Percentiles rank a stretch among this genome's conserved stretches.
Conservation (phyloP, 2,888 invertebrate species). For the Philopedon plagiatum region DNA sequence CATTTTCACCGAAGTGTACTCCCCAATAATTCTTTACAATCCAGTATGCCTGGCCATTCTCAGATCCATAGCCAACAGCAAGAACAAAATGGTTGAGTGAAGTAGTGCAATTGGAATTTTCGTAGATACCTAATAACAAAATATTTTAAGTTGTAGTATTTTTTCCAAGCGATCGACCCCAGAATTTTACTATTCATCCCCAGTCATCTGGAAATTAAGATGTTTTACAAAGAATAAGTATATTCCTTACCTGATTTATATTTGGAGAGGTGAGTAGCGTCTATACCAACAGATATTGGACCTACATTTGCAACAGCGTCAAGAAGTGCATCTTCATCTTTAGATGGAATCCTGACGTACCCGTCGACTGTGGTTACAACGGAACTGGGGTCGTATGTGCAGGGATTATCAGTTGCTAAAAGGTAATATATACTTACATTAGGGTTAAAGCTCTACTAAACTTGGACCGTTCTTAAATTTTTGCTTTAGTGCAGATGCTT, state of each 20-base stretch:
- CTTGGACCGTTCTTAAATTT: too few species aligned
- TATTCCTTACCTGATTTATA: conserved; percentile 34
- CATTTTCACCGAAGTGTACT: not conserved
- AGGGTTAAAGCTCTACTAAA: too few species aligned
- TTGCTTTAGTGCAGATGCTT: too few species aligned
- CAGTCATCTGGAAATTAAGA: too few species aligned
- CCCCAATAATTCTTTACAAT: conserved; percentile 25
- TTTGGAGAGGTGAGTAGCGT: conserved; percentile 23
- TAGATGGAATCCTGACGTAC: not conserved
- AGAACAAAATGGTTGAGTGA: not conserved
- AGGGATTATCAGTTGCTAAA: conserved; percentile 16
- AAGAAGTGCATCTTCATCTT: conserved; percentile 33
- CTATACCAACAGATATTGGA: conserved; percentile 45
- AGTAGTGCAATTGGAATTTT: not conserved
- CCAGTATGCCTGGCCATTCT: conserved; percentile 2
- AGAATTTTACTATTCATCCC: too few species aligned
- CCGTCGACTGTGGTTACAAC: conserved; percentile 31
- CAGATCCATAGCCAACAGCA: conserved; percentile 3
- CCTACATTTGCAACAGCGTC: conserved; percentile 34
- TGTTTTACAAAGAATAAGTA: not conserved
- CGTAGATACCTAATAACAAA: not conserved
- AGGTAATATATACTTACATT: not conserved
- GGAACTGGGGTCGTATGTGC: conserved; percentile 19
- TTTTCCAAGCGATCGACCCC: too few species aligned
- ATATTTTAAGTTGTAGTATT: too few species aligned